A percentile compares a stretch with the other conserved stretches of the same genome.
Conservation (phyloP, 2,797 vertebrate genomes). For the Gambusia yucatana region DNA sequence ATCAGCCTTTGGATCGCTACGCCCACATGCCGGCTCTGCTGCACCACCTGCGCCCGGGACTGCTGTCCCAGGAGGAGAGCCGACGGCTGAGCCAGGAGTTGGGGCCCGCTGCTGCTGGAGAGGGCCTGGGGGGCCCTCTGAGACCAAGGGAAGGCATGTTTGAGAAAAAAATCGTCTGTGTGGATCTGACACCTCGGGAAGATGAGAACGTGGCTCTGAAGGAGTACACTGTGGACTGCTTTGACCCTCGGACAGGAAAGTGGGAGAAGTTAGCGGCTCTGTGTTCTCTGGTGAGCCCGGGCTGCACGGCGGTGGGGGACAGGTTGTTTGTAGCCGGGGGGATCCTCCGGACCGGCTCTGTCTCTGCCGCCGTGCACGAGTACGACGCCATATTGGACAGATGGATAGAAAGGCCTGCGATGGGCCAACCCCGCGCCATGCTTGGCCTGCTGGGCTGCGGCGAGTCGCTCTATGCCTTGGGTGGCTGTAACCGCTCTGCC, state of each 20-base stretch:
- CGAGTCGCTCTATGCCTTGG: conserved; percentile 81
- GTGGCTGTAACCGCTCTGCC: conserved; percentile 81
- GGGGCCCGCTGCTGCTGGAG: conserved; percentile 71
- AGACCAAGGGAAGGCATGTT: conserved; percentile 87
- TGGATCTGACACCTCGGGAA: conserved; percentile 83
- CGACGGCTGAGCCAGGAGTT: conserved; percentile 78
- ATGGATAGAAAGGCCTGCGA: conserved; percentile 81
- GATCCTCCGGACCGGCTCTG: conserved; percentile 79
- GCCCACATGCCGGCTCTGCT: conserved; percentile 80
- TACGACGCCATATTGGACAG: conserved; percentile 82
- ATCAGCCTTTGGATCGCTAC: conserved; percentile 79
- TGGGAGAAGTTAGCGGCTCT: conserved; percentile 86
- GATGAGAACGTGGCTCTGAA: conserved; percentile 69
- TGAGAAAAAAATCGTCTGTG: conserved; percentile 86
- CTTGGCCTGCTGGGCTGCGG: conserved; percentile 83
- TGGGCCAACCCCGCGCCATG: conserved; percentile 82
- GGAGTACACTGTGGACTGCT: conserved; percentile 84
- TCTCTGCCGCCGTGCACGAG: conserved; percentile 82
- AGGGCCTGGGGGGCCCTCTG: conserved; percentile 78
- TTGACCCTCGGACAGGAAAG: conserved; percentile 83
- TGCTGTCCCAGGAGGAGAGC: conserved; percentile 82
- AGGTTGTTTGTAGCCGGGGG: conserved; percentile 85
- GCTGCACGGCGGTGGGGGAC: conserved; percentile 81
- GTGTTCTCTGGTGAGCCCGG: conserved; percentile 82
- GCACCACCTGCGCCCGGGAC: conserved; percentile 80